Evolutionary conservation across 2,888 invertebrate genomes (phyloP).

Genomic region (Bellardia pandia): DNA sequence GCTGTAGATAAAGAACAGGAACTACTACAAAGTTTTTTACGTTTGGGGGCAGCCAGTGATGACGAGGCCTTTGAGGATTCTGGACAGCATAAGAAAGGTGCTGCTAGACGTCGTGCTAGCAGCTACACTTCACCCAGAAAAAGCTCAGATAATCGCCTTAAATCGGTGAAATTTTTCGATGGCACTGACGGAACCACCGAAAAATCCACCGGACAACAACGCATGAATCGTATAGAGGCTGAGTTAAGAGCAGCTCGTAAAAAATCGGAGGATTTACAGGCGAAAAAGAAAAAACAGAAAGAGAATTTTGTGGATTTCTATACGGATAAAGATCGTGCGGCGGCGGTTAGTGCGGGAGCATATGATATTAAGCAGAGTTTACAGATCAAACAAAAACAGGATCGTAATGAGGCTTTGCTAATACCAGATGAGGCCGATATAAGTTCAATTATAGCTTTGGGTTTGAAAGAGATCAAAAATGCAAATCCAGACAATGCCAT

Average conservation of each 20-base stretch:
- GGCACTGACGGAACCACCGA: conserved; percentile 72
- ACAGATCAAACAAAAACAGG: conserved; percentile 91
- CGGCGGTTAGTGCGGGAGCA: conserved; percentile 91
- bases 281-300: conserved; percentile 81
- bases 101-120: conserved; percentile 35
- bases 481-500: conserved; percentile 90
- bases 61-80: conserved; percentile 84
- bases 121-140: conserved; percentile 29
- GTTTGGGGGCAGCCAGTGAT: conserved; percentile 87
- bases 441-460: conserved; percentile 90
- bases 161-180: conserved; percentile 75
- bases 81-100: conserved; percentile 62
- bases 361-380: conserved; percentile 94
- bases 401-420: conserved; percentile 89
- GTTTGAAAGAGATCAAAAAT: conserved; percentile 90
- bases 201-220: conserved; percentile 70
- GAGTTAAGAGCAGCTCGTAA: conserved; percentile 78
- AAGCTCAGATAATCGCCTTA: conserved; percentile 68
- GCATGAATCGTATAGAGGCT: conserved; percentile 79
- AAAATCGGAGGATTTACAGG: conserved; percentile 78
- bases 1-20: conserved; percentile 89
- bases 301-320: conserved; percentile 89
- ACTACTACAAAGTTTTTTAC: conserved; percentile 91
- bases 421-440: conserved; percentile 92
- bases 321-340: conserved; percentile 95